Base-by-base conservation (phyloP, 2,113 vertebrate genomes). In the Brevimyrus niger region DNA sequence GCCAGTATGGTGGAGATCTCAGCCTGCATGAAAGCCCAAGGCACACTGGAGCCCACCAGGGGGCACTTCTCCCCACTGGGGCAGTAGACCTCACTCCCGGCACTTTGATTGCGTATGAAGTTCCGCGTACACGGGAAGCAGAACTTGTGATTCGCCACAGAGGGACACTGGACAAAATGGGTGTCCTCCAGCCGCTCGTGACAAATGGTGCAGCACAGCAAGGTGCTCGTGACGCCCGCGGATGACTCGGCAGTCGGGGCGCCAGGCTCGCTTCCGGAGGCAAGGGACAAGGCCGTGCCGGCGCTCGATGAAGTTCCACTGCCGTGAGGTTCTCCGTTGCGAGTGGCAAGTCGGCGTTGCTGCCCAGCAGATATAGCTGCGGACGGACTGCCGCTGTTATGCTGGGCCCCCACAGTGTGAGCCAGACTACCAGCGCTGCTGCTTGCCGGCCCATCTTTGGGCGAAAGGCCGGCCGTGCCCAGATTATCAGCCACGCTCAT, bases 1-100 rank as follows among this genome's bases (percentile, higher is more conserved):
- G 97, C 97, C 58, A 98, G 92, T 86, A 98, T 98, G 91, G 97
- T 97, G 89, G 97, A 96, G 15, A 98, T 97, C 92, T 98, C 97
- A 0, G 97, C 97, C 91, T 98, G 97, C 97, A 98, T 97, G 93
- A 98, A 97, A 48, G 97, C 97, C 97, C 97, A 98, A 5, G 97
- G 97, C 4, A 97, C 96, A 0, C 96, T 97, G 93, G 97, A 97
- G 86, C 95, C 96, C 88, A 97, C 97, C 89, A 97, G 91, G 0
- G 97, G 96, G 89, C 97, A 98, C 88, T 97, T 96, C 86, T 97
- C 97, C 0, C 97, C 97, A 0, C 97, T 98, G 76, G 97, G 97
- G 92, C 97, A 98, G 92, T 97, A 97, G 1, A 97, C 97, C 90
- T 98, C 97, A 0, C 96, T 96, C 0, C 96, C 96, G 0, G 95